These are phyloP conservation scores for Chionis minor DNA, from an alignment of 2,113 vertebrate species.

Conservation along the genomic window DNA sequence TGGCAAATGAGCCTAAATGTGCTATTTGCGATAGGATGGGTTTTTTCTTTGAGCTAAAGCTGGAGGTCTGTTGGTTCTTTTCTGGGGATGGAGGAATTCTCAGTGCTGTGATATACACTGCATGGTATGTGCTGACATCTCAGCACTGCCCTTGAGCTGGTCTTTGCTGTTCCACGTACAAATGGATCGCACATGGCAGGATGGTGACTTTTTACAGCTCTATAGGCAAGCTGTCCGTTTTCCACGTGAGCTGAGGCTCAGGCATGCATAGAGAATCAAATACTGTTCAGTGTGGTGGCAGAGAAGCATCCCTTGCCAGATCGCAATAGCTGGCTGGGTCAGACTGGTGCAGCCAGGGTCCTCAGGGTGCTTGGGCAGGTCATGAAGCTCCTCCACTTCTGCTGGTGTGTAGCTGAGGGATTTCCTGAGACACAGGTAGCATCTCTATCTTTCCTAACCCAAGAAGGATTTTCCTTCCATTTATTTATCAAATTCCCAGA, in stretches of 20 bases:
- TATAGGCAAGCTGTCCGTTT: fast-evolving
- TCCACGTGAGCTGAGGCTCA: fast-evolving
- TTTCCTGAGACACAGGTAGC: not conserved
- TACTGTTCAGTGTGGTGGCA: not conserved
- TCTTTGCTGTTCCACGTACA: not conserved
- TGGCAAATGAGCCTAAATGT: not conserved
- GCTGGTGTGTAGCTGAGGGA: not conserved
- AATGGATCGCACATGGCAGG: fast-evolving
- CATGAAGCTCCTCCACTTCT: not conserved
- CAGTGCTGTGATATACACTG: not conserved
- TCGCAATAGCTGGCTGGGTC: fast-evolving
- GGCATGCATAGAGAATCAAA: not conserved
- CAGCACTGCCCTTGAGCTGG: not conserved
- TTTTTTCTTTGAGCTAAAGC: not conserved
- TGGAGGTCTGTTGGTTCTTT: not conserved
- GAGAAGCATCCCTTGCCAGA: not conserved
- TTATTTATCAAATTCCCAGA: not conserved
- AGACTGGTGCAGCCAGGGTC: not conserved
- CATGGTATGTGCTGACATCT: not conserved
- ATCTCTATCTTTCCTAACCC: not conserved
- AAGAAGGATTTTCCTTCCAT: not conserved
- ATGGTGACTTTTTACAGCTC: not conserved
- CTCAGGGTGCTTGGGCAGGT: not conserved
- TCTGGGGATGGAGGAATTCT: not conserved
- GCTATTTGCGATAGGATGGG: not conserved